Conservation (phyloP, 2,888 invertebrate genomes). For the Julus scanicus region DNA sequence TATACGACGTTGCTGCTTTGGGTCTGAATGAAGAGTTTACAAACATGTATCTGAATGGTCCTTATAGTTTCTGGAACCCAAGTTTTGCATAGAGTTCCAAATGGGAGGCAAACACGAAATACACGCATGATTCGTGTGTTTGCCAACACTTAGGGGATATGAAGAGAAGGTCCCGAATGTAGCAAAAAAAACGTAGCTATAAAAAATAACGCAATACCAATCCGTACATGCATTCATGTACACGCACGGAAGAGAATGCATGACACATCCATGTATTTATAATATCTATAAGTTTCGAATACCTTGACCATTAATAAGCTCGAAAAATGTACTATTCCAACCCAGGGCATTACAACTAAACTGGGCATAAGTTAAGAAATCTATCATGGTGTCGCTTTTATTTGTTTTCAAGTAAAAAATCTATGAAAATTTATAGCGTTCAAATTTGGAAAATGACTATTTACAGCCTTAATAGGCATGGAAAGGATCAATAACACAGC, state of each 20-base stretch:
- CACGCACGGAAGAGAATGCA: neutral
- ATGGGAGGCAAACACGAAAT: neutral
- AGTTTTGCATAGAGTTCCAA: neutral
- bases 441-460: too few relatives aligned
- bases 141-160: neutral
- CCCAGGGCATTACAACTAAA: too few relatives aligned
- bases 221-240: neutral
- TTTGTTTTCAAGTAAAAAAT: too few relatives aligned
- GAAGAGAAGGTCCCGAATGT: neutral
- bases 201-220: neutral
- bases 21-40: too few relatives aligned
- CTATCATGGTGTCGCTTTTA: too few relatives aligned
- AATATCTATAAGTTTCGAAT: neutral
- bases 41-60: neutral
- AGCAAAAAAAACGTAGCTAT: neutral
- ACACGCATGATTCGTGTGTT: neutral
- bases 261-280: neutral
- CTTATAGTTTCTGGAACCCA: neutral
- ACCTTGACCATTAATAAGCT: too few relatives aligned
- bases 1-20: too few relatives aligned
- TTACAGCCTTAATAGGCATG: too few relatives aligned
- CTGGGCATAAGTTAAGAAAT: too few relatives aligned
- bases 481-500: too few relatives aligned
- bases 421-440: too few relatives aligned
- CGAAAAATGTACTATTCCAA: too few relatives aligned